phyloP scores from a whole-genome alignment of 2,888 invertebrate genomes.

The Zootermopsis nevadensis region DNA sequence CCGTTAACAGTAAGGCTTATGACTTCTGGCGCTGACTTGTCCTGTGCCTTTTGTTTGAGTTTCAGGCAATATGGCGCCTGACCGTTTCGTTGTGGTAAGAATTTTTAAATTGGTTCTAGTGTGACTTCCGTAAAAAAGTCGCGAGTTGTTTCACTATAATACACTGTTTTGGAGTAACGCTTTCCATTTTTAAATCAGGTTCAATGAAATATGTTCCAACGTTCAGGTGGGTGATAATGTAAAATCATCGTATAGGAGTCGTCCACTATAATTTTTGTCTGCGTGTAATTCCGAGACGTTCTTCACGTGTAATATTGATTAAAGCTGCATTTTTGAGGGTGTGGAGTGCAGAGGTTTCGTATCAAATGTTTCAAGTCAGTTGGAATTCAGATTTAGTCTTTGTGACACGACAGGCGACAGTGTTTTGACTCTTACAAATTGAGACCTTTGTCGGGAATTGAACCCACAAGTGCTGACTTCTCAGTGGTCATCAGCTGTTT shows the following conservation, averaged over 20 bases:
- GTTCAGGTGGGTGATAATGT: neutral
- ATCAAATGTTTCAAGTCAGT: neutral
- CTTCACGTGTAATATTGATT: neutral
- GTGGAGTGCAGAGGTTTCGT: neutral
- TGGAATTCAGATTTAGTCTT: neutral
- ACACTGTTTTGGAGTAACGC: neutral
- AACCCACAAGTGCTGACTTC: neutral
- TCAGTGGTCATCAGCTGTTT: no score
- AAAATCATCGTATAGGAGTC: neutral
- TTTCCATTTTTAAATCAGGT: neutral
- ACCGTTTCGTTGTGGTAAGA: conserved; percentile 8
- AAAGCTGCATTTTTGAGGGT: neutral
- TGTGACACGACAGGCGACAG: neutral
- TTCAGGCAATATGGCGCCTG: conserved; percentile 31
- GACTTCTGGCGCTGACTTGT: conserved; percentile 20
- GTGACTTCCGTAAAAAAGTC: neutral
- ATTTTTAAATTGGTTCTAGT: neutral
- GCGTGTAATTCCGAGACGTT: neutral
- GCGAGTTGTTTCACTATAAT: no score
- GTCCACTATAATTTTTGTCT: neutral
- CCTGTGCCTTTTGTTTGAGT: conserved; percentile 25
- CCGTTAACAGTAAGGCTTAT: neutral
- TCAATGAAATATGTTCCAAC: neutral
- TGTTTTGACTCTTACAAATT: neutral
- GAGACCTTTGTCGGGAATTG: neutral